Evolutionary conservation across 2,113 vertebrate genomes (phyloP).

Genomic region (Periophthalmodon schlosseri): DNA sequence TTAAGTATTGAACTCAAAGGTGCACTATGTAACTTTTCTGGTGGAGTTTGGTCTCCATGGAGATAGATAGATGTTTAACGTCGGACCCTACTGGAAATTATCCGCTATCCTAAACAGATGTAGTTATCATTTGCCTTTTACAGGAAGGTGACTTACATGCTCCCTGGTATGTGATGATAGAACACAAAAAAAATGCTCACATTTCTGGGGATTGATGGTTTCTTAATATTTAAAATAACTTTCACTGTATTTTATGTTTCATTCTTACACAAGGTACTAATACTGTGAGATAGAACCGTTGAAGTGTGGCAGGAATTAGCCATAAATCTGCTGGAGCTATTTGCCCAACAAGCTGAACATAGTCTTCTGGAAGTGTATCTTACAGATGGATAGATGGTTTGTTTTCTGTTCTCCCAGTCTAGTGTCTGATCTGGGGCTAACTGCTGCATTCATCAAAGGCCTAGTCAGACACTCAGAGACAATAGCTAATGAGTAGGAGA

Average conservation of each 20-base stretch:
- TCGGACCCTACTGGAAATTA: too few species aligned
- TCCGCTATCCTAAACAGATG: too few species aligned
- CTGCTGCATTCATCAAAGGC: slow-evolving; percentile 72
- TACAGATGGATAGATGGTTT: slow-evolving; percentile 43
- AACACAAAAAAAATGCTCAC: neutral
- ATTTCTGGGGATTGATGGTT: neutral
- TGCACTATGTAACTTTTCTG: too few species aligned
- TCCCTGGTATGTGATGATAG: neutral
- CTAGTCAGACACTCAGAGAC: slow-evolving; percentile 65
- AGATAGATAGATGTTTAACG: too few species aligned
- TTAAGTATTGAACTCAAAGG: too few species aligned
- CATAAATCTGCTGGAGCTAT: slow-evolving; percentile 17
- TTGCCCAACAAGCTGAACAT: slow-evolving; percentile 25
- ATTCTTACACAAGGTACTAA: neutral
- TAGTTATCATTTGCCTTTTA: too few species aligned
- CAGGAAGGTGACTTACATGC: neutral
- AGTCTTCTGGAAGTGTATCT: slow-evolving; percentile 22
- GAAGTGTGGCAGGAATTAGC: neutral
- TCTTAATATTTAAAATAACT: neutral
- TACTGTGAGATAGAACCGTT: neutral
- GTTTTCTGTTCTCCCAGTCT: slow-evolving; percentile 54
- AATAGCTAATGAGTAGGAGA: slow-evolving; percentile 73
- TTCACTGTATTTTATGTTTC: neutral
- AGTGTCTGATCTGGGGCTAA: slow-evolving; percentile 64
- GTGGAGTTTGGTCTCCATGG: too few species aligned